A percentile compares a stretch with the other conserved stretches of the same genome.
Evolutionary conservation across 2,888 invertebrate genomes (phyloP).

Genomic region (Tenodera sinensis): DNA sequence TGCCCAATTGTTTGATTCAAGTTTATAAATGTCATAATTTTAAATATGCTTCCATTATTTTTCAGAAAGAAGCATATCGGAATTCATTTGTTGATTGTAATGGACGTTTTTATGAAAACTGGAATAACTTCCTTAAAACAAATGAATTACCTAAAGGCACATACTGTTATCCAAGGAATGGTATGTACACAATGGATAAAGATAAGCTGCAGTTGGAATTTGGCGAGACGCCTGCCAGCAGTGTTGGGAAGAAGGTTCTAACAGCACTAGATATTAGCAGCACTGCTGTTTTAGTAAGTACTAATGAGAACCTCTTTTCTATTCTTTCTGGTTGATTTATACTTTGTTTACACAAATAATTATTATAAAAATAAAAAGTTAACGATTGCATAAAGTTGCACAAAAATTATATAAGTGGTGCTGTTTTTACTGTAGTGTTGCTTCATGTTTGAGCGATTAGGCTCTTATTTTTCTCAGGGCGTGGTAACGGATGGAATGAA

Average conservation of each 20-base stretch:
- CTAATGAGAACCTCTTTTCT: neutral
- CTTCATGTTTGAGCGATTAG: too few species aligned
- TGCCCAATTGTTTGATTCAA: too few species aligned
- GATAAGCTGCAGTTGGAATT: conserved; percentile 18
- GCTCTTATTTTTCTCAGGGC: too few species aligned
- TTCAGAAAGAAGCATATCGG: neutral
- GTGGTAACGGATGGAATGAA: too few species aligned
- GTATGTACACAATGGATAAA: conserved; percentile 7
- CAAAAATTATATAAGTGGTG: too few species aligned
- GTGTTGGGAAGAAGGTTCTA: neutral
- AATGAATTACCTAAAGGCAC: conserved; percentile 22
- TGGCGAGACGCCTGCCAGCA: conserved; percentile 15
- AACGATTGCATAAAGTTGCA: too few species aligned
- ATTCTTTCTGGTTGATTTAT: too few species aligned
- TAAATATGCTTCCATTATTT: neutral
- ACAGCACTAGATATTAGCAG: conserved; percentile 11
- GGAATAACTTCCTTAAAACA: conserved; percentile 19
- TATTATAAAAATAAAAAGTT: too few species aligned
- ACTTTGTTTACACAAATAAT: too few species aligned
- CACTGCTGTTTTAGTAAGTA: conserved; percentile 2
- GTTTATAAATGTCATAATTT: too few species aligned
- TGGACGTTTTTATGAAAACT: conserved; percentile 22
- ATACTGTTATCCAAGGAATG: conserved; percentile 23
- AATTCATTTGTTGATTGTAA: conserved; percentile 20
- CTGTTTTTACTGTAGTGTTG: too few species aligned